Evolutionary conservation across 2,797 vertebrate species (phyloP).

Genomic region (Parauchenoglanis punctatus): DNA sequence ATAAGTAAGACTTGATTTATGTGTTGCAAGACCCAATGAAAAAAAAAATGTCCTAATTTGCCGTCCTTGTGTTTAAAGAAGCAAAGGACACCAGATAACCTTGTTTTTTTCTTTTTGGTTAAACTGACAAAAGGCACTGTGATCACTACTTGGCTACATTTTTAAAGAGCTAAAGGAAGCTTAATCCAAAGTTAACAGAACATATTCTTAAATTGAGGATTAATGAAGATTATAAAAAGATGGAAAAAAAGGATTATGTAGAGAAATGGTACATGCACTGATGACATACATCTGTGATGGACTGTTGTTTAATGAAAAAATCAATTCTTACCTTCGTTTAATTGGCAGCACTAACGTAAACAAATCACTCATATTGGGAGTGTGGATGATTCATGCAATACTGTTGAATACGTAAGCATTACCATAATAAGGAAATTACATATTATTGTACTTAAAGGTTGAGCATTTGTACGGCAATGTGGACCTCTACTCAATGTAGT

Average conservation of each 20-base stretch:
- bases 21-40: background rate
- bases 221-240: conserved; percentile 17
- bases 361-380: background rate
- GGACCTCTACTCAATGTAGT: background rate
- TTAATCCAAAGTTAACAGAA: conserved; percentile 44
- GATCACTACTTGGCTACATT: background rate
- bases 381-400: background rate
- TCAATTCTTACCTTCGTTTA: background rate
- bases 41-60: background rate
- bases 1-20: background rate
- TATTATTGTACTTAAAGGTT: conserved; percentile 15
- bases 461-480: conserved; percentile 10
- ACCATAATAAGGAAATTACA: conserved; percentile 25
- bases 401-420: conserved; percentile 24
- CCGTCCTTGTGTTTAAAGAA: background rate
- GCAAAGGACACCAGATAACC: background rate
- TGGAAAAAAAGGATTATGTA: background rate
- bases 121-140: background rate
- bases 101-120: background rate
- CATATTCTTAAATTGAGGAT: conserved; percentile 27
- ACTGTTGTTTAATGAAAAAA: background rate
- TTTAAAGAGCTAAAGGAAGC: conserved; percentile 55
- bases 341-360: background rate
- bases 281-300: background rate
- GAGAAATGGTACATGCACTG: background rate